These are phyloP conservation scores for Volucella inanis DNA, from an alignment of 2,888 invertebrate genomes.

Conservation along the genomic window DNA sequence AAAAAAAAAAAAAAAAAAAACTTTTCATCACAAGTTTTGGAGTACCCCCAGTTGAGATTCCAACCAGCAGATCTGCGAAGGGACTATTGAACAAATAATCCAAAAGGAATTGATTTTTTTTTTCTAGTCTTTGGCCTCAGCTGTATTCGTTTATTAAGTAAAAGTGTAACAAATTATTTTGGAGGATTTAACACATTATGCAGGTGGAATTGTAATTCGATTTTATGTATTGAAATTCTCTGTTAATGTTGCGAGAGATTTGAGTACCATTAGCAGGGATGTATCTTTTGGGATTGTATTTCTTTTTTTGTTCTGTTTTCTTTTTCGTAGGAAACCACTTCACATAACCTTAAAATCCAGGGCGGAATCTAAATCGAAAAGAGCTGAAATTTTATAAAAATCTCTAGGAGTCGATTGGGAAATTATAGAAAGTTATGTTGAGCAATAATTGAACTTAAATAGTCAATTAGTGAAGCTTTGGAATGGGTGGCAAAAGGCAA, in stretches of 20 bases:
- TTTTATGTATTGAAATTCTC: constrained; percentile 8
- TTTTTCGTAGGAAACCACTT: constrained; percentile 22
- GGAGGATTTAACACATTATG: constrained; percentile 31
- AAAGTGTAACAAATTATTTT: constrained; percentile 40
- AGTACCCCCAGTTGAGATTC: constrained; percentile 49
- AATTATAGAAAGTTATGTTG: background rate
- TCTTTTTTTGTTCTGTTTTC: background rate
- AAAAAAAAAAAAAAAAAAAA: background rate
- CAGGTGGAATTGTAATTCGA: constrained; percentile 41
- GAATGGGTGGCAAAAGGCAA: too few species aligned
- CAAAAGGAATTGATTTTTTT: constrained; percentile 69
- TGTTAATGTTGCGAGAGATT: constrained; percentile 31
- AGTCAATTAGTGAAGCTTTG: too few species aligned
- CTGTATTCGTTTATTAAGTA: constrained; percentile 36
- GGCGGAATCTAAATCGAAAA: constrained; percentile 22
- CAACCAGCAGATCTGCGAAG: constrained; percentile 18
- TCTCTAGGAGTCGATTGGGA: constrained; percentile 19
- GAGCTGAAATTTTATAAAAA: constrained; percentile 17
- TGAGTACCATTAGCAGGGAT: background rate
- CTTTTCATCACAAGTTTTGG: constrained; percentile 1
- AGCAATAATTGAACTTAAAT: too few species aligned
- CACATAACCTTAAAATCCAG: constrained; percentile 62
- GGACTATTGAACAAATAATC: constrained; percentile 67
- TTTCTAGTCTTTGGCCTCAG: constrained; percentile 13
- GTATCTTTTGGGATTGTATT: constrained; percentile 14